phyloP scores from a whole-genome alignment of 2,113 vertebrate genomes.

The Fulica atra region DNA sequence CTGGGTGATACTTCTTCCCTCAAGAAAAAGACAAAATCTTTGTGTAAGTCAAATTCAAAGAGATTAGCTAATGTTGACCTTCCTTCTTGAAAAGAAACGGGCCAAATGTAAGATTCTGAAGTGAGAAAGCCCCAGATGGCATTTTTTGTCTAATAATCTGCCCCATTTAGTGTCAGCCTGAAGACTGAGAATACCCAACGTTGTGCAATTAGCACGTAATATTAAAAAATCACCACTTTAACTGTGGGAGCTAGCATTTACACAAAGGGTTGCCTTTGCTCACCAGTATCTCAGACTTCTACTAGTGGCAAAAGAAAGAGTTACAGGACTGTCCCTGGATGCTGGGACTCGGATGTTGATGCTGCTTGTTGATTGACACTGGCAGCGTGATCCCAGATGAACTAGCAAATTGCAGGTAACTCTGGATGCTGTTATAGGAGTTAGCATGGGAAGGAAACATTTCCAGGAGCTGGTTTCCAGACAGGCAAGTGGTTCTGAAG shows the following conservation, averaged over 20 bases:
- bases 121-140: not conserved
- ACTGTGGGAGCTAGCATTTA: not conserved
- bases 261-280: not conserved
- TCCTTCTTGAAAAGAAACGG: not conserved
- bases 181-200: not conserved
- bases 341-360: not conserved
- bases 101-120: fast-evolving
- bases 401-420: not conserved
- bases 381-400: not conserved
- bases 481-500: not conserved
- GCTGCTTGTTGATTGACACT: not conserved
- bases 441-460: not conserved
- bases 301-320: not conserved
- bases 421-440: not conserved
- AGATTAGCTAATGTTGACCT: not conserved
- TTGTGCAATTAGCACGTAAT: not conserved
- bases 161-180: not conserved
- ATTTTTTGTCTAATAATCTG: not conserved
- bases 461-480: not conserved
- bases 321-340: not conserved
- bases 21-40: not conserved
- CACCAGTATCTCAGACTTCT: not conserved
- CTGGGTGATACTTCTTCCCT: not conserved
- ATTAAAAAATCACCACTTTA: not conserved
- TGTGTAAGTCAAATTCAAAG: not conserved